Evolutionary conservation across 2,113 vertebrate species (phyloP).

Genomic region (Phalacrocorax aristotelis): DNA sequence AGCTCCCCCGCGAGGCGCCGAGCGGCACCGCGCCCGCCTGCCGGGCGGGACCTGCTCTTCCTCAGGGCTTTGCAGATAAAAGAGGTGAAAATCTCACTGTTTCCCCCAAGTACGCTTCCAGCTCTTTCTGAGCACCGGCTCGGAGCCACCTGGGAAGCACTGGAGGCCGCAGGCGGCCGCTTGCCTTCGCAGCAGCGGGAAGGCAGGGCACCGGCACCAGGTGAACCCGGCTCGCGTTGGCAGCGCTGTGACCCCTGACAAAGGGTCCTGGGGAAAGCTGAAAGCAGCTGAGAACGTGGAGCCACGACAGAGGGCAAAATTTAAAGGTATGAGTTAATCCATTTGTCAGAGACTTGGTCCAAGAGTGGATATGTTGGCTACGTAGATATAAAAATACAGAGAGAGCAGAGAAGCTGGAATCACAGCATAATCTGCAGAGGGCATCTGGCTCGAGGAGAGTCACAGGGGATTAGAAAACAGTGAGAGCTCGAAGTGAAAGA

Average conservation of each 20-base stretch:
- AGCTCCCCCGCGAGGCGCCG: no score
- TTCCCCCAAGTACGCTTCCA: fast-evolving
- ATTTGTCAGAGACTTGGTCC: background rate
- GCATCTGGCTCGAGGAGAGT: background rate
- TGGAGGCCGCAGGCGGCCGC: background rate
- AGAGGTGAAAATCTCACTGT: fast-evolving
- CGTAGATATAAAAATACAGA: background rate
- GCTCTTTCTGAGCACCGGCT: fast-evolving
- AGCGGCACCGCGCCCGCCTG: no score
- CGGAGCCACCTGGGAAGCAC: fast-evolving
- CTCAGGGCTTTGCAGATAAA: no score
- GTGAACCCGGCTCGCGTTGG: background rate
- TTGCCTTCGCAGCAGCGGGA: background rate
- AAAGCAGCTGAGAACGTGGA: background rate
- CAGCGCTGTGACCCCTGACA: background rate
- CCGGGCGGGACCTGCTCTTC: no score
- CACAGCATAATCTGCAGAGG: background rate
- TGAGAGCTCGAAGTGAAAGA: background rate
- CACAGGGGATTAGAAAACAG: background rate
- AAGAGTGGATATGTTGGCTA: background rate
- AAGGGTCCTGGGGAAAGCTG: no score
- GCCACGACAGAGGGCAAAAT: background rate
- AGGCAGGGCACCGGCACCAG: no score
- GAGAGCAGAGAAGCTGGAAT: background rate
- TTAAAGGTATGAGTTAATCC: background rate